A percentile compares a stretch with the other conserved stretches of the same genome.
These are phyloP conservation scores for Picus viridis DNA, from an alignment of 2,797 vertebrate species.

Conservation along the genomic window DNA sequence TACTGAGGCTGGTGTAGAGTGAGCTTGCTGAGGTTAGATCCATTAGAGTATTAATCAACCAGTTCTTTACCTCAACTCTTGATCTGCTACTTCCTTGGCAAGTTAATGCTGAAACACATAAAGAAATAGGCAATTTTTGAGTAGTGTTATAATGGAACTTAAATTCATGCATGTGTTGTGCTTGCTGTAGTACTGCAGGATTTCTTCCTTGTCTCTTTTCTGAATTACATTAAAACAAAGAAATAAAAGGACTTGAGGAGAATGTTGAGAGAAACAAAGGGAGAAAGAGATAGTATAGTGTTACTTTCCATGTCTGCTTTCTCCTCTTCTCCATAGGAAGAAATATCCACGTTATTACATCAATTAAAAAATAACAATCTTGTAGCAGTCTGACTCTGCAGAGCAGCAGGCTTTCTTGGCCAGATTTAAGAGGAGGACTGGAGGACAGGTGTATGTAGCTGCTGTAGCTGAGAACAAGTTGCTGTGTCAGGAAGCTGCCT, in stretches of 20 bases:
- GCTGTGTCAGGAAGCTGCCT: background rate
- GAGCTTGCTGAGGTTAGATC: background rate
- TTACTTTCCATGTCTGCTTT: background rate
- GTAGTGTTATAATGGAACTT: background rate
- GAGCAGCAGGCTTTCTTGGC: background rate
- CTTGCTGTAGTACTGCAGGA: background rate
- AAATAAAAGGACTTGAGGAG: background rate
- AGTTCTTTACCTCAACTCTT: background rate
- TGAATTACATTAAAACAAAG: background rate
- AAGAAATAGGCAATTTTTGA: background rate
- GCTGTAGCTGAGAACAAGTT: background rate
- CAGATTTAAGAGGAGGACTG: background rate
- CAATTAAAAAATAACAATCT: background rate
- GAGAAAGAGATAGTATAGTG: background rate
- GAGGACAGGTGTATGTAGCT: background rate
- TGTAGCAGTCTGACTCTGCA: background rate
- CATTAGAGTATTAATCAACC: background rate
- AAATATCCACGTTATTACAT: background rate
- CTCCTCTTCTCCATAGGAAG: background rate
- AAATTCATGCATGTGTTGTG: background rate
- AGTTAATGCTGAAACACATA: background rate
- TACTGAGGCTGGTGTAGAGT: background rate
- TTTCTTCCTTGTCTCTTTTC: background rate
- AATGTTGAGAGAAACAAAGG: background rate
- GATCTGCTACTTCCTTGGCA: background rate